Evolutionary conservation across 2,888 invertebrate species (phyloP).

Genomic region (Rotaria macrura): DNA sequence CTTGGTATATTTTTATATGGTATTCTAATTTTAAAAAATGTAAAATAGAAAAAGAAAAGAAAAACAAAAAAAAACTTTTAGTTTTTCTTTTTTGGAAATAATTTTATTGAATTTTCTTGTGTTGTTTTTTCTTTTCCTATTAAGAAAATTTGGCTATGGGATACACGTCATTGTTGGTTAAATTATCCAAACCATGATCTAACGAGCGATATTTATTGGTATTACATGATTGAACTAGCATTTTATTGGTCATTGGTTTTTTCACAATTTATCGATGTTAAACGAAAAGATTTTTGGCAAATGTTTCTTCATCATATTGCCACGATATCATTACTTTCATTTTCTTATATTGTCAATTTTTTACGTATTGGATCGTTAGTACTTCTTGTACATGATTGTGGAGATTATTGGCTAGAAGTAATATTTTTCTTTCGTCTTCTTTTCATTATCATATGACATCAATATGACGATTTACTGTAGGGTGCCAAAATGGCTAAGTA

Average conservation of each 20-base stretch:
- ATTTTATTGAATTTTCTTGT: no score
- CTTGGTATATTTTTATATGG: slow-evolving; percentile 25
- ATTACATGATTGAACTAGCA: slow-evolving; percentile 84
- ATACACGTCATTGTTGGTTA: slow-evolving; percentile 73
- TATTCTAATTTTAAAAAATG: slow-evolving; percentile 3
- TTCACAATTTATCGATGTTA: slow-evolving; percentile 60
- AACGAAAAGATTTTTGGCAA: slow-evolving; percentile 75
- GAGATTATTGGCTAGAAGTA: slow-evolving; percentile 52
- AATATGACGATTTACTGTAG: slow-evolving; percentile 50
- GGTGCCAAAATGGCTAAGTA: slow-evolving; percentile 88
- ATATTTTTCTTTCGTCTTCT: slow-evolving; percentile 28
- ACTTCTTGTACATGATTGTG: slow-evolving; percentile 51
- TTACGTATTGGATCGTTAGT: slow-evolving; percentile 79
- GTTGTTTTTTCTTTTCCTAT: background rate
- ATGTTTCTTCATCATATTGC: slow-evolving; percentile 95
- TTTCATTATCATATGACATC: slow-evolving; percentile 36
- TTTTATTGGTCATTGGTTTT: slow-evolving; percentile 83
- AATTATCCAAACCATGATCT: slow-evolving; percentile 70
- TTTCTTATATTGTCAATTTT: slow-evolving; percentile 89
- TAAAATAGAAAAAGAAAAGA: background rate
- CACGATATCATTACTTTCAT: slow-evolving; percentile 67
- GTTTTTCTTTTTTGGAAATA: background rate
- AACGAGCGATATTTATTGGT: slow-evolving; percentile 78
- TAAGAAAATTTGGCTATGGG: slow-evolving; percentile 77
- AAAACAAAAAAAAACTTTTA: background rate